A percentile compares a stretch with the other conserved stretches of the same genome.
These are phyloP conservation scores for Patella pellucida DNA, from an alignment of 2,888 invertebrate genomes.

Conservation along the genomic window DNA sequence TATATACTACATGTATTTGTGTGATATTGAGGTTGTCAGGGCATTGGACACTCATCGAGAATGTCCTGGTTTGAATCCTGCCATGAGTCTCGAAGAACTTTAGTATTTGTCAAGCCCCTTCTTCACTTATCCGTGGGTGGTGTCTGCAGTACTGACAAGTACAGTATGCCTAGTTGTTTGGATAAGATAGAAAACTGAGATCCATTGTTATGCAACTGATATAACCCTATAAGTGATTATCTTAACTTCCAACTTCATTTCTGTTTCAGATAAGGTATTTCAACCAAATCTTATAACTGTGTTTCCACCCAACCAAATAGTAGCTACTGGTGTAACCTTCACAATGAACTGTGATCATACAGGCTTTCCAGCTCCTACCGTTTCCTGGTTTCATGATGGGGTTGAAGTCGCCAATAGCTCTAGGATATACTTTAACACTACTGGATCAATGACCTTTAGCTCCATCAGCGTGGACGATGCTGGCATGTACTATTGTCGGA, in stretches of 20 bases:
- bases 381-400: constrained; percentile 52
- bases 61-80: too few relatives aligned
- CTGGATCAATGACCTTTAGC: constrained; percentile 51
- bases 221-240: too few relatives aligned
- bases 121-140: too few relatives aligned
- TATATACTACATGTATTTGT: too few relatives aligned
- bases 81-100: too few relatives aligned
- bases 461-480: constrained; percentile 37
- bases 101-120: too few relatives aligned
- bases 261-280: constrained; percentile 34
- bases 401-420: constrained; percentile 34
- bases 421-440: constrained; percentile 36
- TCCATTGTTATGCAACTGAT: too few relatives aligned
- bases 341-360: constrained; percentile 50
- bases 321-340: constrained; percentile 41
- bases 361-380: constrained; percentile 51
- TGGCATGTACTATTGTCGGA: constrained; percentile 57
- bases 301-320: constrained; percentile 35
- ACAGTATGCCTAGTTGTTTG: too few relatives aligned
- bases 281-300: constrained; percentile 42
- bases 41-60: too few relatives aligned
- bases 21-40: too few relatives aligned
- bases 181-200: too few relatives aligned
- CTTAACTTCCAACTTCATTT: not conserved
- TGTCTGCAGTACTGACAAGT: too few relatives aligned